These are phyloP conservation scores for Ditula angustiorana DNA, from an alignment of 2,888 invertebrate species.

Conservation along the genomic window DNA sequence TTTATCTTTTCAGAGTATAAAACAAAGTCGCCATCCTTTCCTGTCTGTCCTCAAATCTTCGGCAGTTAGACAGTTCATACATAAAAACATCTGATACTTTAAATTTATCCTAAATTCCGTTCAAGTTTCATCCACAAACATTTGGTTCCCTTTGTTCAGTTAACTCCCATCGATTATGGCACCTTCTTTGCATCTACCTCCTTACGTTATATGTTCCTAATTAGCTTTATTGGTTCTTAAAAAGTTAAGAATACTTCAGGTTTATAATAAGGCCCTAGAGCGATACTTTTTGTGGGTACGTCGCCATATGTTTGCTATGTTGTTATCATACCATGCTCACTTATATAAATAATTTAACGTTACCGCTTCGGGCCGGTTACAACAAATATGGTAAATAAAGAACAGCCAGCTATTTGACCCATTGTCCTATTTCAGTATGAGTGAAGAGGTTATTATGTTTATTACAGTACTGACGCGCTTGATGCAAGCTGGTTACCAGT, in stretches of 20 bases:
- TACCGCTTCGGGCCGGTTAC: constrained; percentile 31
- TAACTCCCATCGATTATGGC: not conserved
- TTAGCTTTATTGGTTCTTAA: constrained; percentile 35
- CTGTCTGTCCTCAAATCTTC: too few relatives aligned
- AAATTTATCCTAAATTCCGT: too few relatives aligned
- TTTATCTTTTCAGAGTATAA: too few relatives aligned
- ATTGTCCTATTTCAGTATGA: constrained; percentile 6
- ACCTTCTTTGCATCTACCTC: not conserved
- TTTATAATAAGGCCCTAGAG: constrained; percentile 48
- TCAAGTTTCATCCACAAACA: not conserved
- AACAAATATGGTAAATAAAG: constrained; percentile 32
- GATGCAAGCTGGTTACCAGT: too few relatives aligned
- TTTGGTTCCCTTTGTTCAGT: not conserved
- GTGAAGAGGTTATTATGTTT: not conserved
- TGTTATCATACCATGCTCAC: constrained; percentile 43
- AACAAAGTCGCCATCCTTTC: too few relatives aligned
- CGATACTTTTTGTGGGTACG: constrained; percentile 48
- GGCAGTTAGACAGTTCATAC: too few relatives aligned
- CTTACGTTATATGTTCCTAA: constrained; percentile 10
- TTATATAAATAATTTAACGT: constrained; percentile 38
- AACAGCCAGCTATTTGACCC: constrained; percentile 19
- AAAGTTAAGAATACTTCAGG: constrained; percentile 30
- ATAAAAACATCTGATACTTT: too few relatives aligned
- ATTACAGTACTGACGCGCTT: too few relatives aligned
- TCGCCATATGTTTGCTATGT: constrained; percentile 49